Base-by-base conservation (phyloP, 2,888 invertebrate species). In the Aleiodes testaceus region DNA sequence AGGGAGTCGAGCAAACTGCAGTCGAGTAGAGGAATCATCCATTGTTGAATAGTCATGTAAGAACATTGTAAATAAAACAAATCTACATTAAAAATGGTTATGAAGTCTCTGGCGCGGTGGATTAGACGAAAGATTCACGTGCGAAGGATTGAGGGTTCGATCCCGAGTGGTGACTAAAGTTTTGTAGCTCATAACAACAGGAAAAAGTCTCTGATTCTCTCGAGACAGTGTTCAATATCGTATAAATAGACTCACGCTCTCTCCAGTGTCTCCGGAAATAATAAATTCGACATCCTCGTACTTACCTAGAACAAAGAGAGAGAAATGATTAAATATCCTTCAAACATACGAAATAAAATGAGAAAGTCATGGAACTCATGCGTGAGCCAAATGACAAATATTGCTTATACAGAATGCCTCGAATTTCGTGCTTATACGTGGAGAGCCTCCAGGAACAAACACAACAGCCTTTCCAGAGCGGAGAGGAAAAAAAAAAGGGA, bases 281-380 rank as follows among this genome's bases (percentile, higher is more conserved):
- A 36, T 11, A 36, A 59, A 59, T 42, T 0, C 9, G 36, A 36
- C 9, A 59, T 59, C 16, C 16, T 49, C 70, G 70, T 75, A 79
- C 78, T 79, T 78, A 79, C 79, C 78, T 79, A 63, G 45, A 63
- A 45, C 45, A 63, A 20, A 55, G 47, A 47, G 26, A 59, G 47
- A 72, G 66, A 52, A 26, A 50, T 50, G 44, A 70, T 70, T 53
- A 70, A 63, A 70, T 66, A 73, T 72, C 11, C 36, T n/a, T 45
- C 30, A 67, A 68, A 42, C 30, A 55, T 26, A 26, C 30, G 55
- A 64, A 55, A 71, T 68, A 70, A 22, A 65, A 55, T 26, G 63
- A 63, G 47, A 44, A 50, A 67, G 49, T 49, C 64, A 64, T 52
- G 14, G 16, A 63, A 63, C 52, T 12, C 49, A 50, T 44, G 30